phyloP scores from a whole-genome alignment of 2,888 invertebrate species.

The Callyntrura sp. region DNA sequence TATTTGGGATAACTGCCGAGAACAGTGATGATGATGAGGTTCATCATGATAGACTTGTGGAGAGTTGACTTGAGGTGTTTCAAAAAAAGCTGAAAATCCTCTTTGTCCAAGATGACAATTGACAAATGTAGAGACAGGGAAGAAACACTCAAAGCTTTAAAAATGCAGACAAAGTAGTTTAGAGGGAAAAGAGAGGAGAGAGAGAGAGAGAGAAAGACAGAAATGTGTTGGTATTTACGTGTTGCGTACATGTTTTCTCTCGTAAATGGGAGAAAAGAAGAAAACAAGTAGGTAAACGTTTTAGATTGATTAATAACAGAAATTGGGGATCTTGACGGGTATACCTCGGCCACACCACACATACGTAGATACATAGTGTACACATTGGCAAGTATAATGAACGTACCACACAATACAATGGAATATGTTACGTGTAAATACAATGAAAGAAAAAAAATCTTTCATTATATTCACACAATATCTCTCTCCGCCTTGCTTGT shows the following conservation, averaged over 20 bases:
- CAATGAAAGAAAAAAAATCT: conserved; percentile 22
- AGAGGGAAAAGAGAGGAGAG: conserved; percentile 38
- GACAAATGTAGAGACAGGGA: conserved; percentile 81
- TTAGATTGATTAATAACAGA: conserved; percentile 79
- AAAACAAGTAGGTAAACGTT: conserved; percentile 63
- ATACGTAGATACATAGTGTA: too few relatives aligned
- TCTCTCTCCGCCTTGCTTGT: conserved; percentile 37
- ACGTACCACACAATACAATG: conserved; percentile 1
- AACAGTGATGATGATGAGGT: conserved; percentile 30
- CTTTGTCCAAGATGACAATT: conserved; percentile 81
- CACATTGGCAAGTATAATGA: too few relatives aligned
- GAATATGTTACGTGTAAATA: conserved; percentile 41
- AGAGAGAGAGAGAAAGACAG: background rate
- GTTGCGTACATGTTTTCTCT: conserved; percentile 52
- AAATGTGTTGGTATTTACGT: conserved; percentile 10
- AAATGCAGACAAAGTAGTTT: conserved; percentile 73
- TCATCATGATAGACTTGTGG: conserved; percentile 60
- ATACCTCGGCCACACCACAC: conserved; percentile 66
- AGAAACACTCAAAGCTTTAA: conserved; percentile 79
- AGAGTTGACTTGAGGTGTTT: conserved; percentile 69
- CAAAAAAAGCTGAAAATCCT: conserved; percentile 79
- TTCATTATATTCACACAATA: conserved; percentile 15
- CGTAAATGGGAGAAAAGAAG: conserved; percentile 7
- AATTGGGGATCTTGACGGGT: conserved; percentile 78
- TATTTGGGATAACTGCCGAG: conserved; percentile 25